Evolutionary conservation across 2,797 vertebrate species (phyloP).

Genomic region (Anniella stebbinsi): DNA sequence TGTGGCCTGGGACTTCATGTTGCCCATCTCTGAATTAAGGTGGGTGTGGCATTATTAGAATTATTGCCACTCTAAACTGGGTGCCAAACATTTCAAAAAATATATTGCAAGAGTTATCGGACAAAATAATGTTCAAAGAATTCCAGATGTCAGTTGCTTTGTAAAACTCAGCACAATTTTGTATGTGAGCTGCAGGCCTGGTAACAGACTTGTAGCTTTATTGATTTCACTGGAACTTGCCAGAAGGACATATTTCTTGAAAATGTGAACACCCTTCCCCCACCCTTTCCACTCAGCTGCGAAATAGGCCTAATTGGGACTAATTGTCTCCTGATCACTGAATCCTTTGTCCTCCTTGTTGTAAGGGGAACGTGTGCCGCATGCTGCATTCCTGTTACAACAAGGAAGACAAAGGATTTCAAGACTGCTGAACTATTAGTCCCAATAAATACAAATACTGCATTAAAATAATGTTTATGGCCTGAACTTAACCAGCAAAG

Average conservation of each 20-base stretch:
- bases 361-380: conserved; percentile 64
- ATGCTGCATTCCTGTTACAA: conserved; percentile 58
- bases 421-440: conserved; percentile 50
- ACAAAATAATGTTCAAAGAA: background rate
- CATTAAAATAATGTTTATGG: conserved; percentile 5
- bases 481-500: conserved; percentile 6
- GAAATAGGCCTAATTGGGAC: conserved; percentile 79
- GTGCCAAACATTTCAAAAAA: fast-evolving
- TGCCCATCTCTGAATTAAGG: background rate
- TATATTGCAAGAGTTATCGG: fast-evolving
- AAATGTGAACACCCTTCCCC: conserved; percentile 54
- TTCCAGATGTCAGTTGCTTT: background rate
- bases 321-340: conserved; percentile 74
- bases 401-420: conserved; percentile 63
- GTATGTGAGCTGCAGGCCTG: fast-evolving
- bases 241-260: conserved; percentile 63
- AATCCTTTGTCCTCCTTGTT: conserved; percentile 73
- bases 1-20: background rate
- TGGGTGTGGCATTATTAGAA: background rate
- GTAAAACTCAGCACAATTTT: fast-evolving
- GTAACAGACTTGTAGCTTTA: conserved; percentile 14
- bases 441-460: conserved; percentile 17
- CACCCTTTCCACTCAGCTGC: conserved; percentile 67
- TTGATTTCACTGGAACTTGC: conserved; percentile 25
- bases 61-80: background rate